phyloP scores from a whole-genome alignment of 2,113 vertebrate species.

The Oreochromis spilurus region DNA sequence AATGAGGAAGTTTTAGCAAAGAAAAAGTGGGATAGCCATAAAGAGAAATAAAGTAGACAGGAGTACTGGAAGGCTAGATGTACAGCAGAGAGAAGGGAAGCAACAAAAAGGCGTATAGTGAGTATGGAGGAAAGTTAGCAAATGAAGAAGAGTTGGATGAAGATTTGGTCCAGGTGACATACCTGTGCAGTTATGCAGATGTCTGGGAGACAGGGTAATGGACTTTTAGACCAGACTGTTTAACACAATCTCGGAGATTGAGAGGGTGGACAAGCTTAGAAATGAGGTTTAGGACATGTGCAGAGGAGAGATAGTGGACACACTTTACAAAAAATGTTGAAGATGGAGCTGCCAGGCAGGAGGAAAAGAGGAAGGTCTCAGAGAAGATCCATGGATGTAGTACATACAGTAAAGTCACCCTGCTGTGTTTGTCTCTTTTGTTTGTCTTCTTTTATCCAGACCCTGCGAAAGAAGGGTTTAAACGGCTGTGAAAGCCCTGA shows the following conservation, averaged over 20 bases:
- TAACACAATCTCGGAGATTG: not conserved
- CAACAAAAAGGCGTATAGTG: not conserved
- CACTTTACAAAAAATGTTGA: not conserved
- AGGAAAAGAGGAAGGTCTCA: not conserved
- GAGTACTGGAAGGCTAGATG: not conserved
- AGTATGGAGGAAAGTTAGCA: not conserved
- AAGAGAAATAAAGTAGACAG: not conserved
- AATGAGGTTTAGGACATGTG: not conserved
- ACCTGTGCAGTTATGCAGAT: not conserved
- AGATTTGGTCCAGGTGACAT: not conserved
- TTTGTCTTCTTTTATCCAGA: slow-evolving; percentile 65
- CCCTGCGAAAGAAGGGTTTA: slow-evolving; percentile 96
- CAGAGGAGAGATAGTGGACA: not conserved
- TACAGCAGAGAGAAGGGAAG: not conserved
- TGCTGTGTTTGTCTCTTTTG: not conserved
- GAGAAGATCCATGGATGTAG: not conserved
- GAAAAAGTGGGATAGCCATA: not conserved
- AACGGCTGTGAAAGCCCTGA: slow-evolving; percentile 98
- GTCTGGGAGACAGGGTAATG: not conserved
- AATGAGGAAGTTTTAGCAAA: not conserved
- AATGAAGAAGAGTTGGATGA: not conserved
- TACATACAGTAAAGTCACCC: not conserved
- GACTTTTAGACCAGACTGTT: not conserved
- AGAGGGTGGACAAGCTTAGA: not conserved
- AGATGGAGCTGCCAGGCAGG: not conserved